Conservation (phyloP, 1,140 invertebrate species). For the Ceratosolen solmsi region DNA sequence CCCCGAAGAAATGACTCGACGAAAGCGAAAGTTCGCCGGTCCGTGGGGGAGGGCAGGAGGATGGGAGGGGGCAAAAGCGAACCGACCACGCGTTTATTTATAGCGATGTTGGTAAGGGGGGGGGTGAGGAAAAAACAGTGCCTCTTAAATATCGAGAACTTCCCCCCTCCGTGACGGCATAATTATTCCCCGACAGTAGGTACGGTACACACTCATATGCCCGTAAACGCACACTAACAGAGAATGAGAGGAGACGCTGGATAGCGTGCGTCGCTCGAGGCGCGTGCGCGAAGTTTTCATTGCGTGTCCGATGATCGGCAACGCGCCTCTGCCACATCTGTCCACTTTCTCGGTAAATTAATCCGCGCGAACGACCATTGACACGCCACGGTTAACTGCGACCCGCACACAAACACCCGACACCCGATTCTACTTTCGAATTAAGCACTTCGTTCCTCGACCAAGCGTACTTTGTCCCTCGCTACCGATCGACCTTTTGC, state of each 20-base stretch:
- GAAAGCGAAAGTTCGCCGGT: not conserved
- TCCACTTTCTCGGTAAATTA: constrained; percentile 46
- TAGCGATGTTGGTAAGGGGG: not conserved
- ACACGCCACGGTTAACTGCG: constrained; percentile 1
- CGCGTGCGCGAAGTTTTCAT: constrained; percentile 1
- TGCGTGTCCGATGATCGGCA: not conserved
- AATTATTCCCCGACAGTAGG: constrained; percentile 30
- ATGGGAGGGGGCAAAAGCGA: not conserved
- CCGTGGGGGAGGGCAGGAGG: not conserved
- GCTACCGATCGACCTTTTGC: too few species aligned
- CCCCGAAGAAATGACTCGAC: not conserved
- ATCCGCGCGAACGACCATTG: constrained; percentile 45
- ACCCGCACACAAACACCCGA: constrained; percentile 1
- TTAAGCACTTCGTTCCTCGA: not conserved
- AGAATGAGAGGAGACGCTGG: not conserved
- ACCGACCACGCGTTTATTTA: constrained; percentile 48
- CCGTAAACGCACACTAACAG: not conserved
- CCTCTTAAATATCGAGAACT: constrained; percentile 7
- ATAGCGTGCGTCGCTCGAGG: not conserved
- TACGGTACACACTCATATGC: not conserved
- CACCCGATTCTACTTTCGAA: not conserved
- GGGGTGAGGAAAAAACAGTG: not conserved
- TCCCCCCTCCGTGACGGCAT: not conserved
- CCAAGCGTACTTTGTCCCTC: not conserved
- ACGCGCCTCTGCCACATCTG: not conserved